Percentiles rank a stretch among this genome's conserved stretches.
Evolutionary conservation across 2,113 vertebrate genomes (phyloP).

Genomic region (Candoia aspera): DNA sequence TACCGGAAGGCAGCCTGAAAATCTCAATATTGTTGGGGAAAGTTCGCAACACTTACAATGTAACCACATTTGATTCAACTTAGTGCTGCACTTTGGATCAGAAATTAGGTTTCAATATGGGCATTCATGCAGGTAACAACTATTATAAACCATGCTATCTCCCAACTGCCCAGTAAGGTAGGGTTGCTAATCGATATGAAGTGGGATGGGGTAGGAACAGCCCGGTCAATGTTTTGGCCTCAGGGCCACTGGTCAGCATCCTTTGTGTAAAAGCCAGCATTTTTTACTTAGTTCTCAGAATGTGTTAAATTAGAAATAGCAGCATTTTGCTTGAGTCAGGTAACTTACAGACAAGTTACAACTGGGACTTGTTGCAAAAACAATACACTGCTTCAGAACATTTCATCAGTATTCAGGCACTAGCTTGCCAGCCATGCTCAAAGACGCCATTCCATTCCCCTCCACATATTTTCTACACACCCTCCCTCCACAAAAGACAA

Average conservation of each 20-base stretch:
- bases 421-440: background rate
- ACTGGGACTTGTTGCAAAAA: background rate
- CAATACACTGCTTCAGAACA: background rate
- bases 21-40: background rate
- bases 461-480: background rate
- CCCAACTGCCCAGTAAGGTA: background rate
- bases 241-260: background rate
- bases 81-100: background rate
- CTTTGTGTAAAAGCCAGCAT: background rate
- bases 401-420: background rate
- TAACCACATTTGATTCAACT: background rate
- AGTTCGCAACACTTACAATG: background rate
- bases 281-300: background rate
- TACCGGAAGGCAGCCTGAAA: conserved; percentile 27
- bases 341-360: background rate
- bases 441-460: background rate
- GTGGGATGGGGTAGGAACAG: background rate
- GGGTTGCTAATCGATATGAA: background rate
- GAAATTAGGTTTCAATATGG: background rate
- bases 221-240: background rate
- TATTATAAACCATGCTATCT: background rate
- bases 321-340: background rate
- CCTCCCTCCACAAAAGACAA: background rate
- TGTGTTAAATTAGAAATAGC: conserved; percentile 2
- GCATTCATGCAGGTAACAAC: background rate